phyloP scores from a whole-genome alignment of 1,140 invertebrate species.

The Tenebrio molitor region DNA sequence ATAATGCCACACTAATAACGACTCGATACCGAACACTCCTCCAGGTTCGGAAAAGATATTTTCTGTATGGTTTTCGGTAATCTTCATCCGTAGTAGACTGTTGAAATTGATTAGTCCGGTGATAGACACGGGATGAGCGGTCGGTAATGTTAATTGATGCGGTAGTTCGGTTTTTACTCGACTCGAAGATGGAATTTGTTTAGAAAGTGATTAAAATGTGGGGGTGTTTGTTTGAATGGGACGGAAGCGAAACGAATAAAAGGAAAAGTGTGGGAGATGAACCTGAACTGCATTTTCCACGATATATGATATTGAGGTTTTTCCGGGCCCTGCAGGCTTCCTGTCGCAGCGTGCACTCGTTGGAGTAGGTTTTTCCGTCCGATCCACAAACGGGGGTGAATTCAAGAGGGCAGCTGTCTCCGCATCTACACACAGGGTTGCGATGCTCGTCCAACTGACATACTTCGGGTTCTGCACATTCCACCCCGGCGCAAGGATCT shows the following conservation, averaged over 20 bases:
- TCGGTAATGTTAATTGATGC: no score
- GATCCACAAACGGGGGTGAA: slow-evolving; percentile 88
- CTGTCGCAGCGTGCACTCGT: slow-evolving; percentile 84
- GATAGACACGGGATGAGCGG: no score
- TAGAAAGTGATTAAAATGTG: no score
- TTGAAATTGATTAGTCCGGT: no score
- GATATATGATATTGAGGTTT: slow-evolving; percentile 82
- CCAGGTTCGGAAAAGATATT: no score
- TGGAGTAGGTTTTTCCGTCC: slow-evolving; percentile 88
- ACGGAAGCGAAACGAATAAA: slow-evolving; percentile 1
- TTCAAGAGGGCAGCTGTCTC: slow-evolving; percentile 83
- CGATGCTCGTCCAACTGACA: slow-evolving; percentile 86
- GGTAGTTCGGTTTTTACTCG: no score
- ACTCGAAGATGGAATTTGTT: no score
- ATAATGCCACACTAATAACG: no score
- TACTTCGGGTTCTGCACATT: slow-evolving; percentile 84
- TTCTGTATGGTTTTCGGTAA: no score
- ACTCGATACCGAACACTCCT: no score
- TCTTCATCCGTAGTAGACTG: no score
- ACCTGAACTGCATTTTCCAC: slow-evolving; percentile 85
- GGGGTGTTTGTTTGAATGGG: no score
- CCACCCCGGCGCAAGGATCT: slow-evolving; percentile 87
- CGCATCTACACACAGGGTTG: slow-evolving; percentile 84
- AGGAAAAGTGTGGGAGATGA: slow-evolving; percentile 10
- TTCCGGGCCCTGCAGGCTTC: slow-evolving; percentile 82